These are phyloP conservation scores for Felis catus DNA, from an alignment of 2,113 vertebrate genomes.

Conservation along the genomic window F.catus_Fca126_mat1.0 CM031416.1:3343501-3344000, in stretches of 20 bases:
- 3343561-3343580: background rate
- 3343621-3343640: too few species aligned
- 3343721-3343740: rapidly evolving
- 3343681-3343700: background rate
- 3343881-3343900: background rate
- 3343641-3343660: rapidly evolving
- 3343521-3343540: background rate
- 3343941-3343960: background rate
- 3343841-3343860: background rate
- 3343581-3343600: too few species aligned
- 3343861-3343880: background rate
- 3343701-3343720: background rate
- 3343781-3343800: background rate
- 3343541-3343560: background rate
- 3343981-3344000: background rate
- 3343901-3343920: background rate
- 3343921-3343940: background rate
- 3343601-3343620: rapidly evolving
- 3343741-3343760: background rate
- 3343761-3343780: background rate
- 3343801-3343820: background rate
- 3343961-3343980: background rate
- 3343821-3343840: background rate
- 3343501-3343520: background rate
- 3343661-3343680: background rate